Percentiles rank a stretch among this genome's conserved stretches.
Evolutionary conservation across 2,888 invertebrate species (phyloP).

Genomic region (Mythimna ferrago): DNA sequence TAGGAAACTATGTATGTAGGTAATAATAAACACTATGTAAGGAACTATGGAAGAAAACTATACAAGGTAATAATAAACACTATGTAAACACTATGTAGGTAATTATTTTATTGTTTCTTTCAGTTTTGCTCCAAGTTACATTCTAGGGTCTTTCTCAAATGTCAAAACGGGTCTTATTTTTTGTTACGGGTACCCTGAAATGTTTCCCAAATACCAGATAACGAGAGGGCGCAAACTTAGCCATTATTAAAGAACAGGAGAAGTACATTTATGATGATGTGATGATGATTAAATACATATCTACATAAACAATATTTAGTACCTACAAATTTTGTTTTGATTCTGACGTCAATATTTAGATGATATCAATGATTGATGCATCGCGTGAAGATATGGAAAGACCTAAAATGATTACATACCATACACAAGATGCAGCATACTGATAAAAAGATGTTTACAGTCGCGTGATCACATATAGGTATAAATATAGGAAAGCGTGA

Average conservation of each 20-base stretch:
- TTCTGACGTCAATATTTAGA: not conserved
- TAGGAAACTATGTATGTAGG: too few species aligned
- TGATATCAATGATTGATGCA: constrained; percentile 27
- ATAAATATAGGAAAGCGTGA: constrained; percentile 12
- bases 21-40: too few species aligned
- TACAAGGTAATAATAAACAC: too few species aligned
- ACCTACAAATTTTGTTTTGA: not conserved
- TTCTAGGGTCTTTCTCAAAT: too few species aligned
- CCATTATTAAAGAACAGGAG: not conserved
- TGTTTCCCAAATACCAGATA: too few species aligned
- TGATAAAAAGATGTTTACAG: not conserved
- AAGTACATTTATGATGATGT: not conserved
- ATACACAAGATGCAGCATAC: not conserved
- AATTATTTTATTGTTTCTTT: too few species aligned
- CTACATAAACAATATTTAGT: not conserved
- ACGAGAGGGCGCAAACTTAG: too few species aligned
- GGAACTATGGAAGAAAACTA: too few species aligned
- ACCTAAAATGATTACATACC: not conserved
- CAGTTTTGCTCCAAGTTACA: too few species aligned
- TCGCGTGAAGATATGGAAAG: constrained; percentile 7
- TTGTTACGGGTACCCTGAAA: too few species aligned
- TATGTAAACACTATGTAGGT: too few species aligned
- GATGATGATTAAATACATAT: not conserved
- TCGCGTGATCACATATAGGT: constrained; percentile 24
- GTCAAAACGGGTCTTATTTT: too few species aligned